Base-by-base conservation (phyloP, 2,888 invertebrate species). In the Allygus modestus region DNA sequence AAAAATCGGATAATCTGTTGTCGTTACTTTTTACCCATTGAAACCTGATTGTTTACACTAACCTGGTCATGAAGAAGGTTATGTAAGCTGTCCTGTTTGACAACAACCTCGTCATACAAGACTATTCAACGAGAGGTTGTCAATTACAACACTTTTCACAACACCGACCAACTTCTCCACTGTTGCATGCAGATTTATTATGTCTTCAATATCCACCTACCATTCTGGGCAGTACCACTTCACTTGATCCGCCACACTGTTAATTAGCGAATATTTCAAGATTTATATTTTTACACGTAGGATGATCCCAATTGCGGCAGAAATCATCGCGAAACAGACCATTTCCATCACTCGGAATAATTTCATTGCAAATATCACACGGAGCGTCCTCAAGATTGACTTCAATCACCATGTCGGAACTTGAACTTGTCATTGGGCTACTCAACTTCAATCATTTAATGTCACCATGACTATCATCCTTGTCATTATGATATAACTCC, bases 331-430 rank as follows among this genome's bases (percentile, higher is more conserved):
- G 23, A 26, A 65, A 37, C 37, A 37, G 37, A 65, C 65, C 65
- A 26, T 65, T 65, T n/a, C 65, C 65, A 15, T 65, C 65, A n/a
- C 65, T 65, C 5, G 65, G 65, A 65, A 65, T 65, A 28, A 26
- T 28, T 65, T 28, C 26, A 4, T 7, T 7, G 23, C 65, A 65
- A 65, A 65, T 65, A 28, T 65, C 15, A 28, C 65, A 65, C 5
- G 65, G 65, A 23, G 65, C 65, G 65, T 65, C 31, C 2, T 65
- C 65, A 7, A n/a, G n/a, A 51, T n/a, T n/a, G n/a, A 17, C 51
- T 7, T 51, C 51, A 51, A 12, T 51, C 51, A 51, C 51, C 51
- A 51, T 51, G 15, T 51, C 37, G 37, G n/a, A n/a, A n/a, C n/a
- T n/a, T n/a, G n/a, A n/a, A n/a, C n/a, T n/a, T n/a, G n/a, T n/a